Conservation (phyloP, 2,888 invertebrate species). For the Cecidostiba fungosa region DNA sequence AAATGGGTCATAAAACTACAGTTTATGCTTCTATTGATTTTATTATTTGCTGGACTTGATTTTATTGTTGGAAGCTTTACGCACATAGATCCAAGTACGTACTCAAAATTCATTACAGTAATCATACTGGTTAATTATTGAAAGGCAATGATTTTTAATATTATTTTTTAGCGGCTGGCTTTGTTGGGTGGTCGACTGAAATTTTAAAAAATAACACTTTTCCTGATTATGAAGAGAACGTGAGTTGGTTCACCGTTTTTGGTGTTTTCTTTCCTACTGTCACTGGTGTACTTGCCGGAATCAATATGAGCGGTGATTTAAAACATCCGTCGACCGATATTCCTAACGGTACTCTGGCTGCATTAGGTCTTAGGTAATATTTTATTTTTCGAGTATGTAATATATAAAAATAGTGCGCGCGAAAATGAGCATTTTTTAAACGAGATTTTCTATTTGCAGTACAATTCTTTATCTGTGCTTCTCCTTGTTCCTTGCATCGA, state of each 20-base stretch:
- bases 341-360: slow-evolving; percentile 96
- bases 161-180: slow-evolving; percentile 85
- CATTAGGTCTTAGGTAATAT: slow-evolving; percentile 92
- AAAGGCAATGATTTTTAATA: neutral
- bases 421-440: slow-evolving; percentile 41
- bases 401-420: neutral
- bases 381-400: neutral
- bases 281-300: slow-evolving; percentile 97
- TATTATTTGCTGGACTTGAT: slow-evolving; percentile 94
- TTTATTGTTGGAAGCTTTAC: slow-evolving; percentile 97
- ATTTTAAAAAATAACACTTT: slow-evolving; percentile 92
- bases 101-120: slow-evolving; percentile 35
- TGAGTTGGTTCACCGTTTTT: slow-evolving; percentile 97
- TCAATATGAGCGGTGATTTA: slow-evolving; percentile 99
- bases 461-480: slow-evolving; percentile 94
- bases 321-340: slow-evolving; percentile 95
- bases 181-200: slow-evolving; percentile 92
- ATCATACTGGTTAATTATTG: neutral
- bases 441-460: slow-evolving; percentile 80
- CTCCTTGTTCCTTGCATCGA: slow-evolving; percentile 93
- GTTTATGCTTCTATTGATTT: slow-evolving; percentile 91
- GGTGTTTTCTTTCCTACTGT: slow-evolving; percentile 99
- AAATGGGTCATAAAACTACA: slow-evolving; percentile 99
- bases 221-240: slow-evolving; percentile 88
- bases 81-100: slow-evolving; percentile 86